These are phyloP conservation scores for Drosophila asahinai DNA, from an alignment of 1,140 invertebrate genomes.

Conservation along the genomic window DNA sequence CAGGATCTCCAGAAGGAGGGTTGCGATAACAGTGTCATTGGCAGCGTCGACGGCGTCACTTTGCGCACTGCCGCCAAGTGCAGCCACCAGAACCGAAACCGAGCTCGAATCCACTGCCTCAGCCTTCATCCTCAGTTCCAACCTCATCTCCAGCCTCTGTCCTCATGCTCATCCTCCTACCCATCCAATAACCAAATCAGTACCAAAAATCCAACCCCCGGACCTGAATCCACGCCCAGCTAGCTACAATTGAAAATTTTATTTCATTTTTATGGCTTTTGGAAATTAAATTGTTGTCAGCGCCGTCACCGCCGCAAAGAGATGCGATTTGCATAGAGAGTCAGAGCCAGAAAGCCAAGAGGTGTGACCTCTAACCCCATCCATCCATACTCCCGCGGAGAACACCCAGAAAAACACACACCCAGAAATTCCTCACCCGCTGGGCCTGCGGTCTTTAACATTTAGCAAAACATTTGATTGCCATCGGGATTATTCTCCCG, in stretches of 20 bases:
- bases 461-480: slow-evolving; percentile 56
- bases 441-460: slow-evolving; percentile 42
- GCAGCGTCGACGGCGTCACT: slow-evolving; percentile 67
- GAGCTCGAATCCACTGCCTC: not conserved
- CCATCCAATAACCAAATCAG: slow-evolving; percentile 40
- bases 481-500: slow-evolving; percentile 28
- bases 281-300: slow-evolving; percentile 78
- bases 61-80: slow-evolving; percentile 58
- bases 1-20: slow-evolving; percentile 5
- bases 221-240: slow-evolving; percentile 42
- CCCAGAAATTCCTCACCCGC: slow-evolving; percentile 27
- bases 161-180: not conserved
- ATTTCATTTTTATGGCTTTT: slow-evolving; percentile 80
- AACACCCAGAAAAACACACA: not conserved
- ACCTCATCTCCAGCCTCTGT: not conserved
- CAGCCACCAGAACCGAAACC: slow-evolving; percentile 49
- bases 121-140: too few relatives aligned
- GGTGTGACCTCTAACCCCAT: slow-evolving; percentile 61
- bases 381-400: not conserved
- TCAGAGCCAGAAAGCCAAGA: slow-evolving; percentile 41
- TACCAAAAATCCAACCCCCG: slow-evolving; percentile 1
- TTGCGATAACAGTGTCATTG: slow-evolving; percentile 68
- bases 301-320: slow-evolving; percentile 20
- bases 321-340: slow-evolving; percentile 48
- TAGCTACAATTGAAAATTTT: slow-evolving; percentile 75